These are phyloP conservation scores for Allygus modestus DNA, from an alignment of 2,888 invertebrate genomes.

Conservation along the genomic window DNA sequence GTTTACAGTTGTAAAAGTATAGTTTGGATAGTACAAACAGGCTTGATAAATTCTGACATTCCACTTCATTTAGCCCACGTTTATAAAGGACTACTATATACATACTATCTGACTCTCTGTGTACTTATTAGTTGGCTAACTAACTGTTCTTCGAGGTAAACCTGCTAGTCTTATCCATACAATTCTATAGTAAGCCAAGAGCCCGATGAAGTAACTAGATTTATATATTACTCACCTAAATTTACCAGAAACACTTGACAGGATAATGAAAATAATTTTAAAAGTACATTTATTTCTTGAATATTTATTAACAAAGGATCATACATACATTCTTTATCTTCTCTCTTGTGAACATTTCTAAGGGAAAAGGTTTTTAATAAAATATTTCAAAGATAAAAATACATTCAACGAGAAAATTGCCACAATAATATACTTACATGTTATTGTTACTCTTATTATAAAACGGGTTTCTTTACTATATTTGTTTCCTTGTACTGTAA, in stretches of 20 bases:
- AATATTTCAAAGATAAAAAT: constrained; percentile 66
- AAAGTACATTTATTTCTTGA: constrained; percentile 14
- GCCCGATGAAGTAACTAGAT: too few species aligned
- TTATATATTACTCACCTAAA: too few species aligned
- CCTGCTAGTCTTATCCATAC: too few species aligned
- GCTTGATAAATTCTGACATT: too few species aligned
- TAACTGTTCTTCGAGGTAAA: too few species aligned
- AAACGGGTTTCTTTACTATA: constrained; percentile 62
- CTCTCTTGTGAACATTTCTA: constrained; percentile 63
- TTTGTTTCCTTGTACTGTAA: constrained; percentile 65
- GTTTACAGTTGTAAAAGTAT: too few species aligned
- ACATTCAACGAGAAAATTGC: constrained; percentile 66
- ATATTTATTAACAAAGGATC: constrained; percentile 62
- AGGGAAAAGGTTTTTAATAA: constrained; percentile 64
- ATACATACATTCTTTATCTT: constrained; percentile 63
- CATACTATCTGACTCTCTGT: too few species aligned
- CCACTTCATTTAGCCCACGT: too few species aligned
- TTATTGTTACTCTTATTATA: constrained; percentile 62
- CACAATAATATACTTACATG: constrained; percentile 64
- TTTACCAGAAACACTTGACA: not conserved
- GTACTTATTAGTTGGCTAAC: too few species aligned
- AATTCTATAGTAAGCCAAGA: too few species aligned
- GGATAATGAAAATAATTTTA: constrained; percentile 12
- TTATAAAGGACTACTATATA: too few species aligned
- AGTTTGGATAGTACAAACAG: too few species aligned